Percentiles rank a stretch among this genome's conserved stretches.
Conservation (phyloP, 2,888 invertebrate species). For the Aplocera efformata region DNA sequence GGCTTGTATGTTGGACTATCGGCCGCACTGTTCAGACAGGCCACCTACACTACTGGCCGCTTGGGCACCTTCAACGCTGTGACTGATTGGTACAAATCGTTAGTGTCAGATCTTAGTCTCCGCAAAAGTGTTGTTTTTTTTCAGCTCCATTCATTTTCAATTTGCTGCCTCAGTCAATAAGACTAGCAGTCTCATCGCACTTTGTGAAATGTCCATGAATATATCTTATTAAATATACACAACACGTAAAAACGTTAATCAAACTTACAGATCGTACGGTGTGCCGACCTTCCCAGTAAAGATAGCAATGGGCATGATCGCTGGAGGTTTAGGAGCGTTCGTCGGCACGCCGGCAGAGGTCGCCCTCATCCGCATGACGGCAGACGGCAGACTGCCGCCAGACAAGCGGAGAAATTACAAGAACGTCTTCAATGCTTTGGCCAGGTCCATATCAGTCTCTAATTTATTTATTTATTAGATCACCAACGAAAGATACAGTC, state of each 20-base stretch:
- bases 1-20: conserved; percentile 94
- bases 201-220: no score
- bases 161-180: no score
- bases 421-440: conserved; percentile 92
- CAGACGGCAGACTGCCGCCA: conserved; percentile 93
- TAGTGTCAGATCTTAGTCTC: no score
- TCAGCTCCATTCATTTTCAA: no score
- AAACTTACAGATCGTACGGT: conserved; percentile 39
- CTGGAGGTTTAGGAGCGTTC: conserved; percentile 91
- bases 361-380: conserved; percentile 96
- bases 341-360: conserved; percentile 98
- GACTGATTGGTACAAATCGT: conserved; percentile 85
- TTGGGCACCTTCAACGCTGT: conserved; percentile 95
- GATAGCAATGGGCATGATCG: conserved; percentile 88
- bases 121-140: no score
- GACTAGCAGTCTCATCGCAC: no score
- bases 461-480: no score
- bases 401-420: conserved; percentile 93
- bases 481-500: no score
- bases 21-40: conserved; percentile 95
- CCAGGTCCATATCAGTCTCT: no score
- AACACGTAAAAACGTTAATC: no score
- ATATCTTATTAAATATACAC: no score
- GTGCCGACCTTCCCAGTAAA: conserved; percentile 90
- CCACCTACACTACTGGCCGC: conserved; percentile 97